Evolutionary conservation across 2,888 invertebrate genomes (phyloP), one percentile per base, ranked within the genome.

Genomic region (Heteropelma amictum): DNA sequence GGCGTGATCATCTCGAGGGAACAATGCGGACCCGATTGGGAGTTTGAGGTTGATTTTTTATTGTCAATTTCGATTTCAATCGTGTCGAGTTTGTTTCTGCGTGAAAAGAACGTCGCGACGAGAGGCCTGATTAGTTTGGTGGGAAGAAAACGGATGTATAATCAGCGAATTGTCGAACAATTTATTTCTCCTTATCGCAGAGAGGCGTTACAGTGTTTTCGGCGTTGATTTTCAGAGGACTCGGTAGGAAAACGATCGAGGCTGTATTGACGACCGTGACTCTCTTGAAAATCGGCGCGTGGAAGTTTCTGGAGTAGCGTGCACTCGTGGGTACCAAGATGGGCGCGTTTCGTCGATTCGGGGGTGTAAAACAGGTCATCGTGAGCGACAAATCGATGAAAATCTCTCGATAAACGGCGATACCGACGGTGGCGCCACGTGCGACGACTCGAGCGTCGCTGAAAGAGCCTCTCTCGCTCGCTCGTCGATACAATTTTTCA

Each of bases 321-420:
- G 82, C 78, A 3, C 79, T 79, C 6, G 73, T 75, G 2, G 88
- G 88, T 17, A 87, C 82, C 49, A 83, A 71, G 35, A 82, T 73
- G 8, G 84, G 78, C 2, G 79, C 64, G 30, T 78, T 78, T 51
- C 80, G 77, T 63, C 81, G 85, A 56, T 80, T 82, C 6, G 83
- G 80, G 3, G 86, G 81, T 45, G 85, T 78, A 19, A 86, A 86
- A 53, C 89, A 89, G 70, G 88, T 87, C 88, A 88, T 89, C 12
- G 72, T 81, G 51, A 65, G 6, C n/a, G 19, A n/a, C n/a, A n/a
- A n/a, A n/a, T n/a, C n/a, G n/a, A n/a, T n/a, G n/a, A n/a, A n/a
- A n/a, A n/a, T 8, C 10, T 3, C 42, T 42, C 19, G 10, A 42
- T 14, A 6, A n/a, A n/a, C n/a, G n/a, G n/a, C n/a, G n/a, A n/a